Evolutionary conservation across 1,140 invertebrate genomes (phyloP).

Genomic region (Bombus haemorrhoidalis): DNA sequence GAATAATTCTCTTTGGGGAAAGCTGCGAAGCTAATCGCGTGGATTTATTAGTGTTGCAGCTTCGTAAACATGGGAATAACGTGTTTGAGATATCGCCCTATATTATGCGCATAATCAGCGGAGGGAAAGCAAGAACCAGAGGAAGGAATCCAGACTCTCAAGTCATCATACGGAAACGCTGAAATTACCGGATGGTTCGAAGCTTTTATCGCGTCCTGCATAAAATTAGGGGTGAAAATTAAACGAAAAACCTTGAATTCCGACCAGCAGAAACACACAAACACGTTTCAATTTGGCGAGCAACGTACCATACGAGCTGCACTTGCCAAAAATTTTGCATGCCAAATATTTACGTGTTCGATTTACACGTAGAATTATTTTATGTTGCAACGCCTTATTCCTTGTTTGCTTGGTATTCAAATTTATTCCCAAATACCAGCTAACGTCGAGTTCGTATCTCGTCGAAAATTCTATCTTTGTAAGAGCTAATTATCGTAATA

Average conservation of each 20-base stretch:
- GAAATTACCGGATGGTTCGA: neutral
- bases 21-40: neutral
- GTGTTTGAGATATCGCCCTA: neutral
- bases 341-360: too few relatives aligned
- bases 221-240: conserved; percentile 1
- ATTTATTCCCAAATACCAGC: too few relatives aligned
- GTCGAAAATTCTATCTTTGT: too few relatives aligned
- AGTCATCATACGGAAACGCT: neutral
- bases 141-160: neutral
- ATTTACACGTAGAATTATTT: too few relatives aligned
- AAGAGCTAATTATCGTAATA: too few relatives aligned
- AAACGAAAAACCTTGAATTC: neutral
- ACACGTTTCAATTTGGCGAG: neutral
- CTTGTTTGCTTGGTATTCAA: too few relatives aligned
- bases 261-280: too few relatives aligned
- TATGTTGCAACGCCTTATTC: too few relatives aligned
- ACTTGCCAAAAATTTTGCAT: too few relatives aligned
- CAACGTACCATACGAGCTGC: neutral
- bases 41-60: neutral
- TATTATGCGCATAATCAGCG: neutral
- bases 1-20: too few relatives aligned
- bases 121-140: neutral
- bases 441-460: too few relatives aligned
- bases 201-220: neutral
- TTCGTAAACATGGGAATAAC: neutral